A percentile compares a stretch with the other conserved stretches of the same genome.
These are phyloP conservation scores for Drosophila nr. perissopoda DNA, from an alignment of 2,888 invertebrate species.

Conservation along the genomic window DNA sequence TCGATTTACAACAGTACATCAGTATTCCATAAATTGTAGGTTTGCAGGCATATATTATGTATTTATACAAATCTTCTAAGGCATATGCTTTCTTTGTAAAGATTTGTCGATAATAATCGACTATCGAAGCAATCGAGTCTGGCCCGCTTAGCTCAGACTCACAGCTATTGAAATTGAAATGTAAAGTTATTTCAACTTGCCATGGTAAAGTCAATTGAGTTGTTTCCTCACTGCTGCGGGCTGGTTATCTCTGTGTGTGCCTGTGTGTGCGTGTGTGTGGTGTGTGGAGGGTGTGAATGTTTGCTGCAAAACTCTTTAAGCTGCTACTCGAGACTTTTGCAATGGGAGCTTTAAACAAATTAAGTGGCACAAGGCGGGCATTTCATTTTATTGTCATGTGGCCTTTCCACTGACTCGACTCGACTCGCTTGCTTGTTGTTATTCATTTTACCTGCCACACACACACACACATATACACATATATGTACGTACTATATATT, in stretches of 20 bases:
- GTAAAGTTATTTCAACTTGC: neutral
- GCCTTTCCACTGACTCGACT: constrained; percentile 37
- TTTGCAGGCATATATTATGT: too few species aligned
- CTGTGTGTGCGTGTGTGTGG: neutral
- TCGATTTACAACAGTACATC: neutral
- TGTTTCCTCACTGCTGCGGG: neutral
- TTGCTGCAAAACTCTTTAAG: constrained; percentile 44
- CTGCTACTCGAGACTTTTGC: constrained; percentile 53
- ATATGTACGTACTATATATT: constrained; percentile 6
- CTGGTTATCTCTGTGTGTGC: neutral
- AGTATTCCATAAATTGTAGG: neutral
- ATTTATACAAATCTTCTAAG: neutral
- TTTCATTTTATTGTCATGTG: constrained; percentile 65
- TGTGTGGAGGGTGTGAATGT: neutral
- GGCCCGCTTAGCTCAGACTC: neutral
- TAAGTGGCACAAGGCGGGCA: constrained; percentile 73
- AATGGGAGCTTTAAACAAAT: constrained; percentile 66
- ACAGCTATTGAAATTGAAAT: neutral
- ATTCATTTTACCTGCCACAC: constrained; percentile 60
- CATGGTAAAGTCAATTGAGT: neutral
- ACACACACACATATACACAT: constrained; percentile 16
- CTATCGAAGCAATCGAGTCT: neutral
- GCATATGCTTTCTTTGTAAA: neutral
- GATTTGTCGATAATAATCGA: neutral
- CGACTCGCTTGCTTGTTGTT: constrained; percentile 52